Conservation (phyloP, 2,888 invertebrate genomes). For the Chrysolina americana region DNA sequence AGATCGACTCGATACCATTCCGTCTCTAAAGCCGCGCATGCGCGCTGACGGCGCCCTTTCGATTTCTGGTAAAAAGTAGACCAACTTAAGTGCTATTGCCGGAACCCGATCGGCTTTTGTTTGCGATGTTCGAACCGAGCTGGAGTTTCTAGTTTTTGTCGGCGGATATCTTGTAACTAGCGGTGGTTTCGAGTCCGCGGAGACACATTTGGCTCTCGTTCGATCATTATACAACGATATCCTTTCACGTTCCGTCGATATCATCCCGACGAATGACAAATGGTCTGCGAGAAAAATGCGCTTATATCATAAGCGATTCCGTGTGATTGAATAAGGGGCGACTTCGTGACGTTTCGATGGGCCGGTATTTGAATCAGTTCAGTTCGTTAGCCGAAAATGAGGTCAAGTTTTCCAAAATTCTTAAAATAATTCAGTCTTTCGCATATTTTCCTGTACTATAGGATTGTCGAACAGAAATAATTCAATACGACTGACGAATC, state of each 20-base stretch:
- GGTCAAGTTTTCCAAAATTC: no score
- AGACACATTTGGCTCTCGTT: slow-evolving; percentile 46
- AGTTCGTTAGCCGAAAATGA: no score
- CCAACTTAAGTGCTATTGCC: slow-evolving; percentile 62
- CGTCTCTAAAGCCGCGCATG: slow-evolving; percentile 4
- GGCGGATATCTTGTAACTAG: slow-evolving; percentile 53
- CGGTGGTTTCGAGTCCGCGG: slow-evolving; percentile 45
- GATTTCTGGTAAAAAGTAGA: slow-evolving; percentile 60
- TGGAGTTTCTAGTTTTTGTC: slow-evolving; percentile 63
- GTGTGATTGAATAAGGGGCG: not conserved
- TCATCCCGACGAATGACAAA: slow-evolving; percentile 38
- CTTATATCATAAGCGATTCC: slow-evolving; percentile 18
- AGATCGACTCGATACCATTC: not conserved
- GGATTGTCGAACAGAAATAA: no score
- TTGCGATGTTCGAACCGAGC: slow-evolving; percentile 52
- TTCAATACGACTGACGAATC: no score
- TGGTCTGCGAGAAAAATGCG: slow-evolving; percentile 33
- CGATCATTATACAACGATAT: slow-evolving; percentile 48
- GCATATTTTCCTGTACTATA: no score
- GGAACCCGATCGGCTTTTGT: slow-evolving; percentile 61
- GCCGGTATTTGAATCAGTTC: no score
- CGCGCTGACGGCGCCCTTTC: slow-evolving; percentile 23
- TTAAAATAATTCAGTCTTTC: no score
- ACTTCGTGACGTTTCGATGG: not conserved
- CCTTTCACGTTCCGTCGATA: slow-evolving; percentile 48